These are phyloP conservation scores for Muscicapa comitata DNA, from an alignment of 2,797 vertebrate species.

Conservation along the genomic window DNA sequence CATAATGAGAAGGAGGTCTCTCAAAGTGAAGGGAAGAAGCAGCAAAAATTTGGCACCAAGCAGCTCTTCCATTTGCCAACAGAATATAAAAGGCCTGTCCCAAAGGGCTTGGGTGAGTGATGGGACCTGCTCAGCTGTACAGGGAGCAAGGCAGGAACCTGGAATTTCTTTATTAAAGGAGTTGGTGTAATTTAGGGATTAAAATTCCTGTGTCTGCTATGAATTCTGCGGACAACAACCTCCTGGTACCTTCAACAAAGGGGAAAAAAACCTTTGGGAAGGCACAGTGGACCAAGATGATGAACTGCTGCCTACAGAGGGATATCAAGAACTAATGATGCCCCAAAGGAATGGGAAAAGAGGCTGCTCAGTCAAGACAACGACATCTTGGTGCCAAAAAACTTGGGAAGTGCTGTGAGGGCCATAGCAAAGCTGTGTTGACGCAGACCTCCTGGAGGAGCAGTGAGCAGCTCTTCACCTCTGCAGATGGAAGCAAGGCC, in stretches of 20 bases:
- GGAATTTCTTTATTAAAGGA: background rate
- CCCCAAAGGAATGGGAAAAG: background rate
- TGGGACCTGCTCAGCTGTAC: background rate
- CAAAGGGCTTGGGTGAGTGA: background rate
- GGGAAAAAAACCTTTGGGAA: rapidly evolving
- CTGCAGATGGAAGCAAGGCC: background rate
- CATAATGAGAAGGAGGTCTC: rapidly evolving
- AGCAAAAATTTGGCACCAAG: background rate
- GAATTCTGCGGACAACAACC: background rate
- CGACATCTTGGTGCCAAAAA: background rate
- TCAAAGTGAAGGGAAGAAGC: background rate
- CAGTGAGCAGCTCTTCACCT: rapidly evolving
- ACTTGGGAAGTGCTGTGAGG: background rate
- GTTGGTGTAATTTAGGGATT: background rate
- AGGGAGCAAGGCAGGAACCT: background rate
- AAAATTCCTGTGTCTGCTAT: background rate
- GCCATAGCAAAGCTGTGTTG: background rate
- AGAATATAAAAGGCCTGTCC: background rate
- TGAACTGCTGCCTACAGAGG: background rate
- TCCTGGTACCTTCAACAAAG: background rate
- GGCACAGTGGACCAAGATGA: background rate
- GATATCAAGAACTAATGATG: background rate
- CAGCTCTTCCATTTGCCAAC: background rate
- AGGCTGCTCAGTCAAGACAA: background rate
- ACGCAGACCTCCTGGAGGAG: background rate